These are phyloP conservation scores for Hybognathus amarus DNA, from an alignment of 2,797 vertebrate genomes.

Conservation along the genomic window DNA sequence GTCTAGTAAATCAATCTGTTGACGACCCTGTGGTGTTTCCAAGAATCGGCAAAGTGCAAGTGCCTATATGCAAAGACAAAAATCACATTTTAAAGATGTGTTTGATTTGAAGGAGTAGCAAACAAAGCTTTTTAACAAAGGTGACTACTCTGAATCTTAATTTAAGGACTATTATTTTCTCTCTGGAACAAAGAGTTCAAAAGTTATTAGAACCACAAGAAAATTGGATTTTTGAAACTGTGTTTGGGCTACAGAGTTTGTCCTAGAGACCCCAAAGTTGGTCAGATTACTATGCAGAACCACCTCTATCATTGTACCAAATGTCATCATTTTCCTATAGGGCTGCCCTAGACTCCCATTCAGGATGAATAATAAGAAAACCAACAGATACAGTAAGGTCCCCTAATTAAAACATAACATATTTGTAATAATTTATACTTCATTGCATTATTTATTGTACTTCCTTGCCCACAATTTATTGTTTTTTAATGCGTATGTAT, in stretches of 20 bases:
- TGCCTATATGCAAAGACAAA: neutral
- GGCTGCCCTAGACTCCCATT: neutral
- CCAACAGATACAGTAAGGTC: neutral
- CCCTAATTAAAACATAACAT: neutral
- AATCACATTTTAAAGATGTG: neutral
- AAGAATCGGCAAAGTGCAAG: slow-evolving; percentile 79
- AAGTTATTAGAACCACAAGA: neutral
- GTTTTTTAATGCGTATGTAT: no score
- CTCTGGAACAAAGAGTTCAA: neutral
- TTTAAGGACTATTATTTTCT: neutral
- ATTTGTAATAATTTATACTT: neutral
- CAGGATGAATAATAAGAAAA: neutral
- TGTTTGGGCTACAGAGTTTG: neutral
- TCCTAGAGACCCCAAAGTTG: neutral
- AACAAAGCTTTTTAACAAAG: no score
- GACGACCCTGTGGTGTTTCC: slow-evolving; percentile 60
- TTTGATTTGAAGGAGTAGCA: neutral
- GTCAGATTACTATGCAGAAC: neutral
- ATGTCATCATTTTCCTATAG: neutral
- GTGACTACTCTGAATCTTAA: no score
- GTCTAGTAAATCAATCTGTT: slow-evolving; percentile 69
- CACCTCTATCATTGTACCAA: neutral
- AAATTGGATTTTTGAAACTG: neutral
- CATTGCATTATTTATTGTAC: neutral
- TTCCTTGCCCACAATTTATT: neutral